Conservation (phyloP, 2,888 invertebrate species). For the Gastrophysa polygoni region DNA sequence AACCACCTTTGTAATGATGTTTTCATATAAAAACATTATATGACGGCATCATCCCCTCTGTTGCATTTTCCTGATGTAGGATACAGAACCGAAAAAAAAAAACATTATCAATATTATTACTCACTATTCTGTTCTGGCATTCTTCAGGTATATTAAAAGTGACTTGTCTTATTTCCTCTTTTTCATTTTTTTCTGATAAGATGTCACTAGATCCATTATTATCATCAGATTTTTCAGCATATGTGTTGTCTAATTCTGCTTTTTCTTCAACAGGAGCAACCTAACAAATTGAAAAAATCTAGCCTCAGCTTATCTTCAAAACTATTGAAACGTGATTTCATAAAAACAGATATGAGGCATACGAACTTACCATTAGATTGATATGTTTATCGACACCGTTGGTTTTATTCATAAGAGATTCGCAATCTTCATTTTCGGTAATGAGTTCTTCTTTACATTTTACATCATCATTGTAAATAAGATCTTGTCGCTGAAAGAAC, state of each 20-base stretch:
- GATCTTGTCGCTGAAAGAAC: constrained; percentile 16
- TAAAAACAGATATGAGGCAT: too few species aligned
- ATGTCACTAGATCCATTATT: constrained; percentile 24
- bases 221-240: constrained; percentile 33
- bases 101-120: neutral
- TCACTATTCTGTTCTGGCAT: constrained; percentile 22
- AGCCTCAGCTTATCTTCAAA: too few species aligned
- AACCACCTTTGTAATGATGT: too few species aligned
- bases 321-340: too few species aligned
- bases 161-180: constrained; percentile 38
- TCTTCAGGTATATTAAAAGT: constrained; percentile 44
- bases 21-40: too few species aligned
- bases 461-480: constrained; percentile 39
- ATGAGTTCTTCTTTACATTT: constrained; percentile 51
- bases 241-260: constrained; percentile 35
- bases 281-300: constrained; percentile 31
- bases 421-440: constrained; percentile 48
- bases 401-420: constrained; percentile 43
- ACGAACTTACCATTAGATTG: constrained; percentile 50
- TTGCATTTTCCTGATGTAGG: too few species aligned
- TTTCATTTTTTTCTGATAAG: constrained; percentile 23
- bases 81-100: neutral
- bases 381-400: constrained; percentile 50
- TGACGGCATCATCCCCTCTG: too few species aligned
- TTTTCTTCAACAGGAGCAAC: constrained; percentile 44